Conservation (phyloP, 2,888 invertebrate species). For the Syrista parreyssii region DNA sequence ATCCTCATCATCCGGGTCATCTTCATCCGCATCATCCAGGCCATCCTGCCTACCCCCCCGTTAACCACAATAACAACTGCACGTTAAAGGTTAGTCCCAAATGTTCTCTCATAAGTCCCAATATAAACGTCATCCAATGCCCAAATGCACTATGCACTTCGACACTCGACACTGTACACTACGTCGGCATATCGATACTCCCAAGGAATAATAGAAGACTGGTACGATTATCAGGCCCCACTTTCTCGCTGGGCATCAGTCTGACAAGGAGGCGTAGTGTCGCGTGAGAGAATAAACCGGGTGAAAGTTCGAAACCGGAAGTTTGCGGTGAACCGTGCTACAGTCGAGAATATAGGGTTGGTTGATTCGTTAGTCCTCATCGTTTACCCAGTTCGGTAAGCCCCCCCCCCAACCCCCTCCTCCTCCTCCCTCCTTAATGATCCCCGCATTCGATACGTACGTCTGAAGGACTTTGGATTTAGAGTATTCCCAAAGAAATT, state of each 20-base stretch:
- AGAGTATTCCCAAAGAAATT: background rate
- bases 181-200: background rate
- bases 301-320: slow-evolving; percentile 44
- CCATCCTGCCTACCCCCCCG: slow-evolving; percentile 62
- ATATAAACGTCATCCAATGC: background rate
- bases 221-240: slow-evolving; percentile 36
- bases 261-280: slow-evolving; percentile 19
- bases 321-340: background rate
- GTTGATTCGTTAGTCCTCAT: background rate
- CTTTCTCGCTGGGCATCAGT: slow-evolving; percentile 41
- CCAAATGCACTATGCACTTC: background rate
- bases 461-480: background rate
- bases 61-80: slow-evolving; percentile 68
- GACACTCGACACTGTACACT: background rate
- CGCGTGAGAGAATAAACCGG: slow-evolving; percentile 48
- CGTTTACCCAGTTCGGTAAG: background rate
- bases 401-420: background rate
- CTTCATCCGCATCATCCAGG: slow-evolving; percentile 70
- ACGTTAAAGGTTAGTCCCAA: slow-evolving; percentile 59
- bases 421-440: background rate
- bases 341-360: background rate
- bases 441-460: background rate
- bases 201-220: background rate
- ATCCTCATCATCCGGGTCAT: slow-evolving; percentile 68
- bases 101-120: background rate